phyloP scores from a whole-genome alignment of 1,140 invertebrate genomes.

The Sycobia sp. region DNA sequence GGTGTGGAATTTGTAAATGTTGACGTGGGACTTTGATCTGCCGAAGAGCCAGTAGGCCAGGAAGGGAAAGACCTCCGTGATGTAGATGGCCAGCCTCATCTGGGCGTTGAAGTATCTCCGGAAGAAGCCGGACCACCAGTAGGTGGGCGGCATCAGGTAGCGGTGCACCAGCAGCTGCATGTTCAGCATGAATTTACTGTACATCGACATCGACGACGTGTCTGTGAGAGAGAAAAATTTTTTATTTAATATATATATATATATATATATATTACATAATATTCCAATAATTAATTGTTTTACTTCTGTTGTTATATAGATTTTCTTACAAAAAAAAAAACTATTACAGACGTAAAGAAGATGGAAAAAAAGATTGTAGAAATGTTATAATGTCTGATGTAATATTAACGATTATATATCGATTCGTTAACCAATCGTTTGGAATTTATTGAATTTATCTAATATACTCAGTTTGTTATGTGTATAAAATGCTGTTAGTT shows the following conservation, averaged over 20 bases:
- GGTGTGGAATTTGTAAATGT: slow-evolving; percentile 50
- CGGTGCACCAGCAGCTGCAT: slow-evolving; percentile 56
- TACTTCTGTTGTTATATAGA: slow-evolving; percentile 1
- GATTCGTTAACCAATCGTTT: too few relatives aligned
- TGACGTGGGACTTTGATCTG: slow-evolving; percentile 43
- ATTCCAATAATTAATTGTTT: slow-evolving; percentile 13
- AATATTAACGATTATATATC: too few relatives aligned
- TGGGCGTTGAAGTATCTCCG: slow-evolving; percentile 54
- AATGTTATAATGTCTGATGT: too few relatives aligned
- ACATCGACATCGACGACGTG: slow-evolving; percentile 41
- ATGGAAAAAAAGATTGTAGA: too few relatives aligned
- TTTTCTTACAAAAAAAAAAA: too few relatives aligned
- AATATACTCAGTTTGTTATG: too few relatives aligned
- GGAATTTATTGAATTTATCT: too few relatives aligned
- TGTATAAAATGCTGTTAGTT: too few relatives aligned
- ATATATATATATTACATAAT: too few relatives aligned
- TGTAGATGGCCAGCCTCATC: slow-evolving; percentile 55
- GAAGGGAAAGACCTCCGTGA: slow-evolving; percentile 53
- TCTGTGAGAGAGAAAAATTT: slow-evolving; percentile 42
- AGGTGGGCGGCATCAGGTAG: slow-evolving; percentile 47
- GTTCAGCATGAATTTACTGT: slow-evolving; percentile 56
- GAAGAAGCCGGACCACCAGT: slow-evolving; percentile 55
- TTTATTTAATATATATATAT: background rate
- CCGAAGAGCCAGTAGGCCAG: slow-evolving; percentile 53
- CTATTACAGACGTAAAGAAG: too few relatives aligned